These are phyloP conservation scores for Sterrhoptilus dennistouni DNA, from an alignment of 2,113 vertebrate genomes.

Conservation along the genomic window DNA sequence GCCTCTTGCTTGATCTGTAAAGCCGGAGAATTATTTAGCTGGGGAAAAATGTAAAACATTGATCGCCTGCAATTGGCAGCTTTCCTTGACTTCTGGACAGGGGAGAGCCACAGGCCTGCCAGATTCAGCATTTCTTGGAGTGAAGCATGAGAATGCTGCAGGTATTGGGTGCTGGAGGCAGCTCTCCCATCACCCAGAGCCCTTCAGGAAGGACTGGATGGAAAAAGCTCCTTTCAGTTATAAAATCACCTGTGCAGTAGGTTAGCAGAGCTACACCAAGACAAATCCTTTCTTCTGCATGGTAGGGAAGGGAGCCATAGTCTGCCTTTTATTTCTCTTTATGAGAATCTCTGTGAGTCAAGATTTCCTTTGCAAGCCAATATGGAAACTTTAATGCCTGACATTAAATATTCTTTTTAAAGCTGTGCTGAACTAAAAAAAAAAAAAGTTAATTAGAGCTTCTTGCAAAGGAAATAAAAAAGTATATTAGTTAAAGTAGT, in stretches of 20 bases:
- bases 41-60: not conserved
- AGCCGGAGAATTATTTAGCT: not conserved
- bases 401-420: slow-evolving; percentile 60
- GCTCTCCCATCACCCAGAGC: not conserved
- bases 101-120: not conserved
- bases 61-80: not conserved
- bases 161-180: not conserved
- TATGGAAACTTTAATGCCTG: slow-evolving; percentile 32
- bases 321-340: not conserved
- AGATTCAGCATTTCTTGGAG: not conserved
- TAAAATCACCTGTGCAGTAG: not conserved
- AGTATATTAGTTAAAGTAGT: slow-evolving; percentile 29
- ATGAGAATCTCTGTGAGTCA: not conserved
- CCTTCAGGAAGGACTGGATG: not conserved
- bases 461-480: slow-evolving; percentile 27
- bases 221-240: not conserved
- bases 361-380: not conserved
- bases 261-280: not conserved
- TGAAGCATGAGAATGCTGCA: not conserved
- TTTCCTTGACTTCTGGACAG: not conserved
- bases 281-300: not conserved
- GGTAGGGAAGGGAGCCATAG: not conserved
- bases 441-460: slow-evolving; percentile 11
- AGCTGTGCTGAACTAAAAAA: not conserved
- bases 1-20: not conserved